These are phyloP conservation scores for Acrossocheilus fasciatus DNA, from an alignment of 2,797 vertebrate species.

Conservation along the genomic window DNA sequence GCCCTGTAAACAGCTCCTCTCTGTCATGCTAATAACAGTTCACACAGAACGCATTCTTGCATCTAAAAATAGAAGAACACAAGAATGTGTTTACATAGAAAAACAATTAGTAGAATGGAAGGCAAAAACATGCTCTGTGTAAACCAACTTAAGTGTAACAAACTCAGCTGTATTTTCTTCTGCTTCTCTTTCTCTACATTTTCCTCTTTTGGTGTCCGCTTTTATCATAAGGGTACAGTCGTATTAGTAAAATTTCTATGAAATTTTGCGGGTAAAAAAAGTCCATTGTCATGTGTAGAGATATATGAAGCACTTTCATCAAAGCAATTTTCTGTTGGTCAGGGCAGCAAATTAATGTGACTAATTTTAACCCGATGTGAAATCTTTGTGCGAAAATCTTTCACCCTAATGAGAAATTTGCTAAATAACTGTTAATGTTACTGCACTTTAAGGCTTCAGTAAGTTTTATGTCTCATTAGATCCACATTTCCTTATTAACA, in stretches of 20 bases:
- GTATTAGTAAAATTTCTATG: background rate
- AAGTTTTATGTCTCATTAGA: background rate
- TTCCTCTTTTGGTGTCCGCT: background rate
- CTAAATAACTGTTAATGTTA: background rate
- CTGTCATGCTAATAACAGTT: slow-evolving; percentile 21
- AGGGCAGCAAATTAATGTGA: background rate
- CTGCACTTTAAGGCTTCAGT: background rate
- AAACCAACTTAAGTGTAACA: background rate
- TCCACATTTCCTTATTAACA: slow-evolving; percentile 2
- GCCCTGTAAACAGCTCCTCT: background rate
- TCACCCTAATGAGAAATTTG: background rate
- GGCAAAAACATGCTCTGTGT: background rate
- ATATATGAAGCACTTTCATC: background rate
- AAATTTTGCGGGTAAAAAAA: background rate
- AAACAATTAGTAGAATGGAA: background rate
- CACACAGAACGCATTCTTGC: background rate
- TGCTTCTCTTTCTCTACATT: background rate
- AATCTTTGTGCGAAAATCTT: background rate
- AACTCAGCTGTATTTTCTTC: background rate
- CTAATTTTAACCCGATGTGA: background rate
- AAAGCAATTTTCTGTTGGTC: background rate
- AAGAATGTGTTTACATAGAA: background rate
- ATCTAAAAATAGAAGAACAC: background rate
- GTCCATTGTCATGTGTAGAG: background rate
- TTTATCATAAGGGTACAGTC: background rate